Conservation (phyloP, 2,113 vertebrate genomes). For the Dipodomys stephensi region DNA sequence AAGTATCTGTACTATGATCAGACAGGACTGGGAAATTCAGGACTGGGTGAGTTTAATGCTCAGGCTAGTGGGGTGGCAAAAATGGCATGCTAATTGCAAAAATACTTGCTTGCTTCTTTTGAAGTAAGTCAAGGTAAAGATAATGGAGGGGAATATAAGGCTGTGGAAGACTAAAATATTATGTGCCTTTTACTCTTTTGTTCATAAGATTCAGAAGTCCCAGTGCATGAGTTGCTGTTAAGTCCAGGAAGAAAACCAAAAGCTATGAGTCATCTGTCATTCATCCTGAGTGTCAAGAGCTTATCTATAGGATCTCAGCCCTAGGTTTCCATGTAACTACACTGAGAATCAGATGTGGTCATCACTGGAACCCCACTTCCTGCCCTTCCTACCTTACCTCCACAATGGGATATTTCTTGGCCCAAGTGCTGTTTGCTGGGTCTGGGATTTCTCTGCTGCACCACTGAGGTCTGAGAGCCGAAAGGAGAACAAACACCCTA, state of each 20-base stretch:
- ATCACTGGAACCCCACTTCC: not conserved
- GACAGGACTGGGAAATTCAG: not conserved
- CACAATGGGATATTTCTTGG: slow-evolving; percentile 54
- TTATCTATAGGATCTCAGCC: not conserved
- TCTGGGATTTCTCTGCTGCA: slow-evolving; percentile 85
- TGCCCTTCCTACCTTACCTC: slow-evolving; percentile 81
- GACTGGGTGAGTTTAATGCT: slow-evolving; percentile 22
- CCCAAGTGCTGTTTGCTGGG: slow-evolving; percentile 87
- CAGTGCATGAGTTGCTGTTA: not conserved
- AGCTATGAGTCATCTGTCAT: not conserved
- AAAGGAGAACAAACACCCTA: slow-evolving; percentile 76
- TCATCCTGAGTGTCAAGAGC: not conserved
- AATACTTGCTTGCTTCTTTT: slow-evolving; percentile 19
- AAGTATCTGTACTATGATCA: slow-evolving; percentile 44
- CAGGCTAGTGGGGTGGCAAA: not conserved
- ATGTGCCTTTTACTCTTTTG: not conserved
- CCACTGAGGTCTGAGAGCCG: slow-evolving; percentile 73
- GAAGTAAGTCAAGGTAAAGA: not conserved
- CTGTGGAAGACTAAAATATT: not conserved
- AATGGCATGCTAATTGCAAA: slow-evolving; percentile 37
- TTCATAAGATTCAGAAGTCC: slow-evolving; percentile 1
- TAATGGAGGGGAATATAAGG: not conserved
- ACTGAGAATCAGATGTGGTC: not conserved
- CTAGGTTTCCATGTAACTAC: not conserved
- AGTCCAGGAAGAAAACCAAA: not conserved